Conservation (phyloP, 2,888 invertebrate genomes). For the Uloborus plumipes region DNA sequence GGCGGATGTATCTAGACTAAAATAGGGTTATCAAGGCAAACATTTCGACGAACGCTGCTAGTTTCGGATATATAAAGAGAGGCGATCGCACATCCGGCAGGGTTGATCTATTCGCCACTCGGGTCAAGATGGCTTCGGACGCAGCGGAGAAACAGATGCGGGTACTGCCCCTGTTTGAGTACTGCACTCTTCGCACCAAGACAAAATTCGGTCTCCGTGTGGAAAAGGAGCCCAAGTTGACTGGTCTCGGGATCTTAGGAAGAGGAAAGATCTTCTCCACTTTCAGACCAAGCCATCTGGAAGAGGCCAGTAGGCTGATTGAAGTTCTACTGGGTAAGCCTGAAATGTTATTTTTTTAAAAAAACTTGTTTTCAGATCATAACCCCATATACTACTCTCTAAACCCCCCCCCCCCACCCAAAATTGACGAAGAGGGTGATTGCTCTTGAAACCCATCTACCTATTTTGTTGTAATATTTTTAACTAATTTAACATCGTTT, state of each 20-base stretch:
- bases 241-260: conserved; percentile 73
- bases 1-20: conserved; percentile 7
- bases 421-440: too few species aligned
- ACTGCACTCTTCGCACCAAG: conserved; percentile 35
- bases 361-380: too few species aligned
- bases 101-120: conserved; percentile 16
- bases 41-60: conserved; percentile 23
- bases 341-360: too few species aligned
- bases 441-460: too few species aligned
- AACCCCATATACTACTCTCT: too few species aligned
- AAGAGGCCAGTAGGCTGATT: conserved; percentile 78
- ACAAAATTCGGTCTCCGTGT: conserved; percentile 44
- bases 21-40: conserved; percentile 29
- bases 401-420: too few species aligned
- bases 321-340: conserved; percentile 71
- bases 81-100: conserved; percentile 26
- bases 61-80: conserved; percentile 26
- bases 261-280: conserved; percentile 77
- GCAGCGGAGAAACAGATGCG: conserved; percentile 52
- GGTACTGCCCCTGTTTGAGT: conserved; percentile 51
- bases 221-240: conserved; percentile 26
- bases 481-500: too few species aligned
- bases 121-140: conserved; percentile 46
- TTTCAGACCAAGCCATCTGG: conserved; percentile 76
- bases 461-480: too few species aligned